phyloP scores from a whole-genome alignment of 2,797 vertebrate species.

The Oophaga sylvatica region DNA sequence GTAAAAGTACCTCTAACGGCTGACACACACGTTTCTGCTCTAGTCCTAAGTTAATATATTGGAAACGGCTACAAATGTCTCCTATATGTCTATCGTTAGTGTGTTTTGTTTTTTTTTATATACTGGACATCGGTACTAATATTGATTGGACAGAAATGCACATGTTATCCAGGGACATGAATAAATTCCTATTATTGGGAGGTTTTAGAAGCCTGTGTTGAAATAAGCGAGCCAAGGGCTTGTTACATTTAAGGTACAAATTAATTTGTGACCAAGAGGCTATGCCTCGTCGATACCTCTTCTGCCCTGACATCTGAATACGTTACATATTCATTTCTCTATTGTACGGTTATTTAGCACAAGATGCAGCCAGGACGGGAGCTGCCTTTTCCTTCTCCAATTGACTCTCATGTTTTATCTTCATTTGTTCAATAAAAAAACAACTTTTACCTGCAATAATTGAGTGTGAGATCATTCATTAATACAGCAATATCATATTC shows the following conservation, averaged over 20 bases:
- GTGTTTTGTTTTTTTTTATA: not conserved
- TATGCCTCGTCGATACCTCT: slow-evolving; percentile 64
- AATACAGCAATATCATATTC: slow-evolving; percentile 63
- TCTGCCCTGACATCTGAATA: slow-evolving; percentile 72
- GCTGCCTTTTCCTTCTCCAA: slow-evolving; percentile 75
- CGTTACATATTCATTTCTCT: slow-evolving; percentile 69
- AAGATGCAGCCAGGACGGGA: slow-evolving; percentile 71
- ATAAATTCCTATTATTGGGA: not conserved
- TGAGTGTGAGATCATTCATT: slow-evolving; percentile 69
- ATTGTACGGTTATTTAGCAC: slow-evolving; percentile 78
- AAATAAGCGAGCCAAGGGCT: slow-evolving; percentile 72
- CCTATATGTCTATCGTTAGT: not conserved
- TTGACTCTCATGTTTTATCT: slow-evolving; percentile 75
- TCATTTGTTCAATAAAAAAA: slow-evolving; percentile 79
- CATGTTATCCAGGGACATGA: not conserved
- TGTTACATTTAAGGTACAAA: slow-evolving; percentile 66
- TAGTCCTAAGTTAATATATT: not conserved
- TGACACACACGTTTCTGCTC: not conserved
- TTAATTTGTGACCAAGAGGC: slow-evolving; percentile 67
- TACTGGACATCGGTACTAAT: not conserved
- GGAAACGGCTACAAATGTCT: not conserved
- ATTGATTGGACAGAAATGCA: too few species aligned
- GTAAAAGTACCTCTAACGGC: not conserved
- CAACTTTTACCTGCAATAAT: slow-evolving; percentile 74
- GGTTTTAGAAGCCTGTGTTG: slow-evolving; percentile 57